These are phyloP conservation scores for Lepidochitona cinerea DNA, from an alignment of 2,888 invertebrate genomes.

Conservation along the genomic window DNA sequence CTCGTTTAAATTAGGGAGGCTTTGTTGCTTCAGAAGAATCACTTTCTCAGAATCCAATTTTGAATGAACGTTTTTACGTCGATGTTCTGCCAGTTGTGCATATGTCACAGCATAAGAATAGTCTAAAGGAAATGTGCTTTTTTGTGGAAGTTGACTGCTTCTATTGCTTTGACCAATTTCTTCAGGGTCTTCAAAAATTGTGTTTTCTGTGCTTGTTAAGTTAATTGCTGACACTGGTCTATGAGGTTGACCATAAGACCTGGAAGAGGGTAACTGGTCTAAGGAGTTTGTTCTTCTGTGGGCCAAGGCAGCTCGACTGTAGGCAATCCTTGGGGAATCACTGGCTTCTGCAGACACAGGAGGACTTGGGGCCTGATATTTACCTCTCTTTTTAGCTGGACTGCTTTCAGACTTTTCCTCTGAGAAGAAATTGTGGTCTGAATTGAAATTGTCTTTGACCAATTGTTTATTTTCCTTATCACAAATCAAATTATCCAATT, in stretches of 20 bases:
- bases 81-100: slow-evolving; percentile 57
- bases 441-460: slow-evolving; percentile 18
- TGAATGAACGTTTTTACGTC: slow-evolving; percentile 39
- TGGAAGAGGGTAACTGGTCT: neutral
- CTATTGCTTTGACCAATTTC: slow-evolving; percentile 26
- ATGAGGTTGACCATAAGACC: slow-evolving; percentile 23
- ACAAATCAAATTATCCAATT: slow-evolving; percentile 47
- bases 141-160: slow-evolving; percentile 46
- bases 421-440: slow-evolving; percentile 18
- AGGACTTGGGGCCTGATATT: neutral
- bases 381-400: neutral
- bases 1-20: neutral
- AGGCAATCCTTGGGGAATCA: neutral
- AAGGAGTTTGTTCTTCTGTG: neutral
- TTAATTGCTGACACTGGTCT: slow-evolving; percentile 8
- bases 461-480: slow-evolving; percentile 24
- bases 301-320: neutral
- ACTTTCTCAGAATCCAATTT: slow-evolving; percentile 46
- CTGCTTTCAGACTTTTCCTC: slow-evolving; percentile 13
- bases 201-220: slow-evolving; percentile 39
- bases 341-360: neutral
- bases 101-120: slow-evolving; percentile 57
- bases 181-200: slow-evolving; percentile 55
- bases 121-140: slow-evolving; percentile 56
- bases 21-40: neutral